Percentiles rank a stretch among this genome's conserved stretches.
These are phyloP conservation scores for Microcaecilia unicolor DNA, from an alignment of 2,797 vertebrate species.

Conservation along the genomic window DNA sequence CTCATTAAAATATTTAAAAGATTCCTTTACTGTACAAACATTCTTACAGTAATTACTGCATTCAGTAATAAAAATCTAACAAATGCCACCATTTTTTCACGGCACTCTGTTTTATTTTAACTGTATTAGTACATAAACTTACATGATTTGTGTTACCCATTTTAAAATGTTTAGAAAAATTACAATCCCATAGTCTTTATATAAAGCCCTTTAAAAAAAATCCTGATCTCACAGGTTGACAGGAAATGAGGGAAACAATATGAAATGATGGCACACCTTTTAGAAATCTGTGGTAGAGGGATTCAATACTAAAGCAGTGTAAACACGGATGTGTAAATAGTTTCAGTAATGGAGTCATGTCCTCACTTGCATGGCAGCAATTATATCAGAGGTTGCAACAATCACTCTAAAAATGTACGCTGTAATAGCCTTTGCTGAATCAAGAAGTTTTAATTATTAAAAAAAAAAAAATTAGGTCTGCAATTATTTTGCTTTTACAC, in stretches of 20 bases:
- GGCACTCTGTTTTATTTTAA: constrained; percentile 43
- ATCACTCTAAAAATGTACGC: constrained; percentile 26
- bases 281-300: constrained; percentile 22
- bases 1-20: constrained; percentile 71
- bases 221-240: constrained; percentile 25
- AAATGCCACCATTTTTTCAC: constrained; percentile 42
- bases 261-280: constrained; percentile 32
- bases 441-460: constrained; percentile 21
- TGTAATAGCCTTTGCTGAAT: constrained; percentile 20
- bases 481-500: constrained; percentile 29
- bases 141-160: constrained; percentile 45
- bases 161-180: constrained; percentile 56
- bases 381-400: constrained; percentile 26
- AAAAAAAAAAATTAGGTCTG: constrained; percentile 24
- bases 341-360: constrained; percentile 35
- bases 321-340: constrained; percentile 27
- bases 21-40: constrained; percentile 77
- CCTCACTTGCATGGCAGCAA: constrained; percentile 27
- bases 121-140: constrained; percentile 49
- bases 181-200: constrained; percentile 56
- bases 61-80: constrained; percentile 68
- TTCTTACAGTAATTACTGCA: constrained; percentile 57
- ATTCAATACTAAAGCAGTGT: constrained; percentile 28
- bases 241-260: constrained; percentile 20
- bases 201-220: constrained; percentile 73